Percentiles rank a stretch among this genome's conserved stretches.
Conservation (phyloP, 2,113 vertebrate genomes). For the Clarias macrocephalus region DNA sequence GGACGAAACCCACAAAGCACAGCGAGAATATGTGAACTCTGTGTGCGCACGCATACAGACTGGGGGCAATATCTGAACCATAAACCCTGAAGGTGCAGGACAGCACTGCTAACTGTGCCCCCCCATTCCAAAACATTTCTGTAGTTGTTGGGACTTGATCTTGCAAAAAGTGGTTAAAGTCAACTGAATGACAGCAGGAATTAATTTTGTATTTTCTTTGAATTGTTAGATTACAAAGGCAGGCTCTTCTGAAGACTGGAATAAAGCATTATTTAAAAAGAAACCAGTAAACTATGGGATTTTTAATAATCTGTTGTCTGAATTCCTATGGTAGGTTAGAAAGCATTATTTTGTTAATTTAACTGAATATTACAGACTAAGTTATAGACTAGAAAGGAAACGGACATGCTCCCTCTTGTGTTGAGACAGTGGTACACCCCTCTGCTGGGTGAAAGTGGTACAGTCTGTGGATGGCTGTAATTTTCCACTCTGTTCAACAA, state of each 20-base stretch:
- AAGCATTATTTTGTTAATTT: not conserved
- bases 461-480: slow-evolving; percentile 36
- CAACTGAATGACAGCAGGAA: not conserved
- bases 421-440: not conserved
- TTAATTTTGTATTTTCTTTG: not conserved
- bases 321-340: not conserved
- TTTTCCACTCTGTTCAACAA: slow-evolving; percentile 48
- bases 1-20: too few relatives aligned
- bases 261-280: not conserved
- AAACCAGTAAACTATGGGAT: not conserved
- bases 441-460: slow-evolving; percentile 38
- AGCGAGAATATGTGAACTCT: too few relatives aligned
- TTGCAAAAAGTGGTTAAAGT: not conserved
- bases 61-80: too few relatives aligned
- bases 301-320: not conserved
- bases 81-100: too few relatives aligned
- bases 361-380: not conserved
- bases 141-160: too few relatives aligned
- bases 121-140: too few relatives aligned
- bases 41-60: too few relatives aligned
- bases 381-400: not conserved
- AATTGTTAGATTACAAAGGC: not conserved
- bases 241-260: not conserved
- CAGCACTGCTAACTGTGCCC: too few relatives aligned
- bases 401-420: slow-evolving; percentile 15